Conservation (phyloP, 2,797 vertebrate species). For the Gymnodraco acuticeps region DNA sequence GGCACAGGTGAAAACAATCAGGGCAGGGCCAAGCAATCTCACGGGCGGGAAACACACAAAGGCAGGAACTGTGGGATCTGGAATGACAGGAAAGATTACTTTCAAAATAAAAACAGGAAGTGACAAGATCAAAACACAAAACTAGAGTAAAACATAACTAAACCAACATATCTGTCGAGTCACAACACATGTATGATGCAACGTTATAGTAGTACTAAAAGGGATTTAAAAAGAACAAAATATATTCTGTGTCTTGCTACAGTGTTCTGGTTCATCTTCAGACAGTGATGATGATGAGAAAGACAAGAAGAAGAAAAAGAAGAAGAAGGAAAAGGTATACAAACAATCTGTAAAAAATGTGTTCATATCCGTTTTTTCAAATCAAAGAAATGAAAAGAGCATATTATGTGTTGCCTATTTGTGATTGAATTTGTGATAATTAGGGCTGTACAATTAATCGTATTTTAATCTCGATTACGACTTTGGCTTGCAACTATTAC, state of each 20-base stretch:
- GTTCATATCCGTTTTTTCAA: background rate
- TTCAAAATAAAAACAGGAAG: too few species aligned
- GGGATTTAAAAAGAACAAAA: background rate
- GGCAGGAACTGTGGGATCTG: too few species aligned
- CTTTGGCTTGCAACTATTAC: too few species aligned
- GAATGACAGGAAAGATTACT: too few species aligned
- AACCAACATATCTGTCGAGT: too few species aligned
- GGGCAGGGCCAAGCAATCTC: too few species aligned
- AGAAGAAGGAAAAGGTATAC: constrained; percentile 39
- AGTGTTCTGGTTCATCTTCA: constrained; percentile 55
- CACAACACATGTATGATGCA: background rate
- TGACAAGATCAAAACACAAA: too few species aligned
- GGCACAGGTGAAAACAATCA: too few species aligned
- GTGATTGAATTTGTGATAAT: background rate
- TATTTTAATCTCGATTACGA: too few species aligned
- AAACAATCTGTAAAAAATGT: background rate
- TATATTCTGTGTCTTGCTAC: background rate
- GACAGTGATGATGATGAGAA: constrained; percentile 50
- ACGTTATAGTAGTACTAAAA: background rate
- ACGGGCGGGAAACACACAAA: too few species aligned
- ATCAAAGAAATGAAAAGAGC: background rate
- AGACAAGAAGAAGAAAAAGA: constrained; percentile 59
- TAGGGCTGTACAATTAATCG: too few species aligned
- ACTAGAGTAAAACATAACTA: too few species aligned
- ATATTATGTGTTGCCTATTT: background rate